Conservation (phyloP, 2,797 vertebrate genomes). For the Ambastaia sidthimunki region DNA sequence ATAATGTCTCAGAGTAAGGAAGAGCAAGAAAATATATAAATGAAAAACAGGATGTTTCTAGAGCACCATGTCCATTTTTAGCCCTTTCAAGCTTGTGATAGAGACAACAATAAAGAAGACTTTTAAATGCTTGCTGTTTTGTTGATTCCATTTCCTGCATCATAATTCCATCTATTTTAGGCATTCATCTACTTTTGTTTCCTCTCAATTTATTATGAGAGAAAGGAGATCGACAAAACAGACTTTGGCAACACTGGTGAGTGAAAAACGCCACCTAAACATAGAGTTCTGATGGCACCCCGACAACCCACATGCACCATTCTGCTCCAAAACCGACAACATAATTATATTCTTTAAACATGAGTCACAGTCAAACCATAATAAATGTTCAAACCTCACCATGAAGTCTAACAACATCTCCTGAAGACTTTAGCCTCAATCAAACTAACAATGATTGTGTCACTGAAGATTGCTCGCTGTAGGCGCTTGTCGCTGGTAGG, state of each 20-base stretch:
- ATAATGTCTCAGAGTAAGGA: neutral
- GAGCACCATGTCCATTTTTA: slow-evolving; percentile 12
- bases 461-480: neutral
- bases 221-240: slow-evolving; percentile 44
- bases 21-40: neutral
- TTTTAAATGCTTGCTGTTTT: neutral
- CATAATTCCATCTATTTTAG: slow-evolving; percentile 47
- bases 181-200: neutral
- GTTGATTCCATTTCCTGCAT: slow-evolving; percentile 34
- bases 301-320: slow-evolving; percentile 64
- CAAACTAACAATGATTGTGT: neutral
- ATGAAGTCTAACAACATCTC: neutral
- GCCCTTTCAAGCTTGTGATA: neutral
- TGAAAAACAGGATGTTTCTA: neutral
- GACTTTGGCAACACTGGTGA: slow-evolving; percentile 31
- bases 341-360: slow-evolving; percentile 50
- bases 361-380: slow-evolving; percentile 39
- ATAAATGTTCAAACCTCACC: slow-evolving; percentile 42
- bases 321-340: slow-evolving; percentile 58
- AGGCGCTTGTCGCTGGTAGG: neutral
- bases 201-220: slow-evolving; percentile 42
- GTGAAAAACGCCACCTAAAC: slow-evolving; percentile 42
- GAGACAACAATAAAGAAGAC: neutral
- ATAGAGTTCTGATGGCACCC: slow-evolving; percentile 55
- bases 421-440: neutral